phyloP scores from a whole-genome alignment of 1,140 invertebrate genomes.

The Drosophila mojavensis region DNA sequence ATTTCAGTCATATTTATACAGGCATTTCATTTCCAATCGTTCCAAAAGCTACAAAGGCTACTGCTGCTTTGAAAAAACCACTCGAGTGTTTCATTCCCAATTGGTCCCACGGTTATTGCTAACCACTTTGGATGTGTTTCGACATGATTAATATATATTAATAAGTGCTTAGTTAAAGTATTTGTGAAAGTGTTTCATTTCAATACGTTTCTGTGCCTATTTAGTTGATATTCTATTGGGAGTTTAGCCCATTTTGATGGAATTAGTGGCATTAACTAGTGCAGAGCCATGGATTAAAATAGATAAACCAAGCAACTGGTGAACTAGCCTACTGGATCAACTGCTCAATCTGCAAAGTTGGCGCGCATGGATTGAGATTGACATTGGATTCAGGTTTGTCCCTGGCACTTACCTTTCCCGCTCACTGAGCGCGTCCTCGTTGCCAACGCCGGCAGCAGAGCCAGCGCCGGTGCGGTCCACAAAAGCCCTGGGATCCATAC shows the following conservation, averaged over 20 bases:
- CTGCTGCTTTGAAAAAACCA: too few relatives aligned
- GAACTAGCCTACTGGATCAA: background rate
- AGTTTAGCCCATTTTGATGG: too few relatives aligned
- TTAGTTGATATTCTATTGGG: too few relatives aligned
- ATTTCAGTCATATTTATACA: too few relatives aligned
- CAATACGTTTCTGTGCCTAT: too few relatives aligned
- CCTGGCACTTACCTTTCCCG: slow-evolving; percentile 87
- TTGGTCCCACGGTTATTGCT: background rate
- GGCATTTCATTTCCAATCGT: too few relatives aligned
- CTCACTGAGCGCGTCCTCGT: slow-evolving; percentile 80
- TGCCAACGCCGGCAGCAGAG: slow-evolving; percentile 2
- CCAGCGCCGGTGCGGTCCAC: slow-evolving; percentile 2
- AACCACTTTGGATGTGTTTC: background rate
- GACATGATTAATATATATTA: background rate
- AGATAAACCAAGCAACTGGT: background rate
- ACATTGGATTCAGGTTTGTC: background rate
- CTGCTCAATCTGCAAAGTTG: slow-evolving; percentile 18
- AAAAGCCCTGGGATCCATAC: slow-evolving; percentile 16
- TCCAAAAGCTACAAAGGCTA: too few relatives aligned
- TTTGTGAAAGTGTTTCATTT: background rate
- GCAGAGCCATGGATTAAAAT: background rate
- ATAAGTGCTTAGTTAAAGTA: background rate
- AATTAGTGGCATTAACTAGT: too few relatives aligned
- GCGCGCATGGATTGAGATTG: background rate
- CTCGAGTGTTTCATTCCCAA: slow-evolving; percentile 1